Percentiles rank a stretch among this genome's conserved stretches.
phyloP scores from a whole-genome alignment of 2,888 invertebrate genomes.

The Neoascia interrupta region DNA sequence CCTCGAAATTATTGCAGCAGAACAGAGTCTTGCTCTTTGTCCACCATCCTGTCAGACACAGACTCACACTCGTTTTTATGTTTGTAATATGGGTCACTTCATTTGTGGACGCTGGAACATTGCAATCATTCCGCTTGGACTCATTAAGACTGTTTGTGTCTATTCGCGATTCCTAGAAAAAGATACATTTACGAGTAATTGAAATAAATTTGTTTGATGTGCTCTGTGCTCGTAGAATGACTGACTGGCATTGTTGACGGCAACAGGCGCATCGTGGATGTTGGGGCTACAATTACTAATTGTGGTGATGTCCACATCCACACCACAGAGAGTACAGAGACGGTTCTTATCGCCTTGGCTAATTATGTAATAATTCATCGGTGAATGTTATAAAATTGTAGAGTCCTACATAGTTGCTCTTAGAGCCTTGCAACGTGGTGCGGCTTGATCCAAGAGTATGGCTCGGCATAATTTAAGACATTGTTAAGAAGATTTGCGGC shows the following conservation, averaged over 20 bases:
- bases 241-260: conserved; percentile 54
- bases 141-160: conserved; percentile 47
- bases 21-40: too few species aligned
- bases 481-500: conserved; percentile 2
- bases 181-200: conserved; percentile 62
- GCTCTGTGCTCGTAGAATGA: conserved; percentile 48
- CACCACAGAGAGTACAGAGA: too few species aligned
- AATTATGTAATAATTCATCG: conserved; percentile 58
- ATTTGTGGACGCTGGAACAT: conserved; percentile 44
- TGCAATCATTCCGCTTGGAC: conserved; percentile 48
- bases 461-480: conserved; percentile 1
- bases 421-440: conserved; percentile 2
- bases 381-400: conserved; percentile 51
- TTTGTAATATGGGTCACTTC: conserved; percentile 61
- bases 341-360: conserved; percentile 26
- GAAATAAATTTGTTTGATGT: conserved; percentile 62
- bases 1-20: too few species aligned
- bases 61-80: too few species aligned
- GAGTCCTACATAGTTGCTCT: conserved; percentile 33
- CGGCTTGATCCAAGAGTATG: conserved; percentile 20
- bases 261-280: conserved; percentile 34
- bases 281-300: conserved; percentile 8
- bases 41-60: too few species aligned
- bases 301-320: conserved; percentile 12
- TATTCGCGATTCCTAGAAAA: conserved; percentile 62